phyloP scores from a whole-genome alignment of 2,113 vertebrate genomes.

The Galeopterus variegatus region DNA sequence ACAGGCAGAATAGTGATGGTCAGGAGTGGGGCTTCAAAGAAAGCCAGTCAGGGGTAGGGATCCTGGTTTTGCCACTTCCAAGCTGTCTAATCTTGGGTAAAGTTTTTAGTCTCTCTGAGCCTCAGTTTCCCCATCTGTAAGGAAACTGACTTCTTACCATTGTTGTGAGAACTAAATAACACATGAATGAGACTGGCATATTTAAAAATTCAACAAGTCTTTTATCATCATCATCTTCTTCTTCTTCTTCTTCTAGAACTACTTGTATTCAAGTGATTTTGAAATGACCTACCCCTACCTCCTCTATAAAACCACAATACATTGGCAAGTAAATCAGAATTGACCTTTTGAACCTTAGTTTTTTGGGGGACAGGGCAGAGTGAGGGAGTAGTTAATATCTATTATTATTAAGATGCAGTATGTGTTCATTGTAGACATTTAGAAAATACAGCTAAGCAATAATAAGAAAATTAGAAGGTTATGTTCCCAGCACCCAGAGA shows the following conservation, averaged over 20 bases:
- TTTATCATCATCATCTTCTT: not conserved
- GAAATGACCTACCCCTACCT: not conserved
- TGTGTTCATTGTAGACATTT: not conserved
- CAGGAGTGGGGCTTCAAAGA: not conserved
- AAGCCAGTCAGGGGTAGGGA: not conserved
- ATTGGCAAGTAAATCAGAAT: not conserved
- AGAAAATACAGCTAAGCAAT: conserved; percentile 37
- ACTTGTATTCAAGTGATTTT: not conserved
- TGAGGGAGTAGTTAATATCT: not conserved
- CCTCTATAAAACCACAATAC: not conserved
- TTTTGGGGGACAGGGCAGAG: not conserved
- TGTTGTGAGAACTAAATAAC: not conserved
- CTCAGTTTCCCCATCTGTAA: not conserved
- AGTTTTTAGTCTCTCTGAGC: not conserved
- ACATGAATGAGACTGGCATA: not conserved
- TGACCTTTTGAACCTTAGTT: not conserved
- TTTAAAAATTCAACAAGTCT: not conserved
- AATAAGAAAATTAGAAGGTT: not conserved
- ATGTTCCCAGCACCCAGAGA: not conserved
- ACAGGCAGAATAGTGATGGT: not conserved
- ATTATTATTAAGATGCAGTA: not conserved
- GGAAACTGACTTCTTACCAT: conserved; percentile 13
- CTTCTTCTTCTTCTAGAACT: not conserved
- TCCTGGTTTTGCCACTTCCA: not conserved
- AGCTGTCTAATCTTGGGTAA: not conserved